These are phyloP conservation scores for Phortica variegata DNA, from an alignment of 1,140 invertebrate species.

Conservation along the genomic window DNA sequence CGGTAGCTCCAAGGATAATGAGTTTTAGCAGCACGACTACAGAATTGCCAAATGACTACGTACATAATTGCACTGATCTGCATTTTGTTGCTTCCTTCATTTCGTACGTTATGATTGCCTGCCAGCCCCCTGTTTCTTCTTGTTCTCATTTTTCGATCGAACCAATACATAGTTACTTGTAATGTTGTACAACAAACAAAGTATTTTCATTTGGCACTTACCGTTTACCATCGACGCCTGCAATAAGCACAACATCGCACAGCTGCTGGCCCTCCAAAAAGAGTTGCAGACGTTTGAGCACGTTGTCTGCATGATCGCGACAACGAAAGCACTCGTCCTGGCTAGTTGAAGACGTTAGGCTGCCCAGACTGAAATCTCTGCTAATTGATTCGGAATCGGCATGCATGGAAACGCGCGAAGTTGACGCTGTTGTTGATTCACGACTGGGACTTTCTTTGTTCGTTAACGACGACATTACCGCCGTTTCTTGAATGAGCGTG, in stretches of 20 bases:
- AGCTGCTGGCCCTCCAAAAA: constrained; percentile 78
- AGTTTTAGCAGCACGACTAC: no score
- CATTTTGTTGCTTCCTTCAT: no score
- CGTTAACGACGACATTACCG: constrained; percentile 28
- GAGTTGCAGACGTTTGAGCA: constrained; percentile 76
- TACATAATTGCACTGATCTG: no score
- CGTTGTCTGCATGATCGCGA: constrained; percentile 76
- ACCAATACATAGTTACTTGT: not conserved
- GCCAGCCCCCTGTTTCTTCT: no score
- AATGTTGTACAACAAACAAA: constrained; percentile 8
- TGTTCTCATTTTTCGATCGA: no score
- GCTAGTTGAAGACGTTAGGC: constrained; percentile 46
- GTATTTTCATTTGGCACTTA: constrained; percentile 41
- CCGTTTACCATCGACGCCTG: constrained; percentile 66
- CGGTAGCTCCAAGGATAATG: no score
- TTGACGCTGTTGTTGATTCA: constrained; percentile 49
- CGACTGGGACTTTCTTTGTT: constrained; percentile 54
- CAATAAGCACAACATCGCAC: constrained; percentile 77
- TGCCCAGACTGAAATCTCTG: constrained; percentile 47
- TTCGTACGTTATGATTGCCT: no score
- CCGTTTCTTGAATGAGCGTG: no score
- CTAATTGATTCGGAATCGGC: constrained; percentile 45
- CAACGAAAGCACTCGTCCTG: constrained; percentile 79
- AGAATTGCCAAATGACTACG: constrained; percentile 24
- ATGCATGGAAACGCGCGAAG: constrained; percentile 46